Conservation (phyloP, 2,888 invertebrate genomes). For the Yponomeuta evonymella region DNA sequence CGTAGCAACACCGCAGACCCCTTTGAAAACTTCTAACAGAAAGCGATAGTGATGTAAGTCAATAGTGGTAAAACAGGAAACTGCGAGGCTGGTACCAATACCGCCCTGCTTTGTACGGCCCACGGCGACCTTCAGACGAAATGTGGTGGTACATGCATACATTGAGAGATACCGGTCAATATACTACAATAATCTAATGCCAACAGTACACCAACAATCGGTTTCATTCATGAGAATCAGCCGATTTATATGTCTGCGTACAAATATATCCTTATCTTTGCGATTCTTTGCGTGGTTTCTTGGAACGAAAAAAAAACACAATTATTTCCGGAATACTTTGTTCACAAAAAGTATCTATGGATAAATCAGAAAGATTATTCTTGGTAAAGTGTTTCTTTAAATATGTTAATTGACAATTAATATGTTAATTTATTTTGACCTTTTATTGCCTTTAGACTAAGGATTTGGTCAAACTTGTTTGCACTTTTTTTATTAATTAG, state of each 20-base stretch:
- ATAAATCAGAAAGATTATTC: slow-evolving; percentile 18
- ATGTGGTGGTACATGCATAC: slow-evolving; percentile 51
- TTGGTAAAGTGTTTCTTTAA: no score
- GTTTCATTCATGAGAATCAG: slow-evolving; percentile 61
- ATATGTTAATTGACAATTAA: slow-evolving; percentile 28
- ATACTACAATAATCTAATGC: slow-evolving; percentile 60
- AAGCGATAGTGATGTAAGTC: slow-evolving; percentile 74
- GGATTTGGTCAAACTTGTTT: slow-evolving; percentile 29
- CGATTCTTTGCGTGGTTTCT: slow-evolving; percentile 18
- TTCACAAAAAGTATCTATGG: slow-evolving; percentile 32
- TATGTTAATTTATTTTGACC: slow-evolving; percentile 49
- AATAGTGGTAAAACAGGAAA: slow-evolving; percentile 76
- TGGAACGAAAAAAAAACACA: background rate
- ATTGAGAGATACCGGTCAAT: slow-evolving; percentile 32
- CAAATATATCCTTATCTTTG: slow-evolving; percentile 32
- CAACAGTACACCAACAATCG: slow-evolving; percentile 51
- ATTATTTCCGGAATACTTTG: slow-evolving; percentile 32
- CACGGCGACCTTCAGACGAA: slow-evolving; percentile 59
- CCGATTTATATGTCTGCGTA: slow-evolving; percentile 40
- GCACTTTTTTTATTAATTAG: slow-evolving; percentile 32
- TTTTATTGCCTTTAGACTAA: slow-evolving; percentile 64
- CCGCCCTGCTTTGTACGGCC: slow-evolving; percentile 51
- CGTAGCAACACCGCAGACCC: slow-evolving; percentile 68
- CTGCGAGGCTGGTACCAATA: slow-evolving; percentile 67
- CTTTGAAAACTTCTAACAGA: slow-evolving; percentile 70